Conservation (phyloP, 2,113 vertebrate species). For the Calidris pugnax region DNA sequence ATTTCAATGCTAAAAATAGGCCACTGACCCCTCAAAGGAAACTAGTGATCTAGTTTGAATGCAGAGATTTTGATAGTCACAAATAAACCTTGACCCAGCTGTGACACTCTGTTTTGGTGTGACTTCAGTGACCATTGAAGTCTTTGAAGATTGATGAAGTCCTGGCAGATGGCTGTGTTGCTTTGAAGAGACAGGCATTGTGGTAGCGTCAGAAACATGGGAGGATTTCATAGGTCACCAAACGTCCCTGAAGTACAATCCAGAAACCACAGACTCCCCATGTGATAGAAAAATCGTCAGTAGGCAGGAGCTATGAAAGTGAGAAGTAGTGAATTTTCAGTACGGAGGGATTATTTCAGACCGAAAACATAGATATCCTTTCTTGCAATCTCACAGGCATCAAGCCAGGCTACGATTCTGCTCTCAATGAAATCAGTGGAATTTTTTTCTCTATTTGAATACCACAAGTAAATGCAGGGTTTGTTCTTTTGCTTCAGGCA, state of each 20-base stretch:
- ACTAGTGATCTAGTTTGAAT: neutral
- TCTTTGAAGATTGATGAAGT: neutral
- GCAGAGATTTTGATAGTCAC: neutral
- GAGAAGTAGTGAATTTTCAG: neutral
- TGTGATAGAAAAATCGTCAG: neutral
- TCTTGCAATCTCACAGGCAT: neutral
- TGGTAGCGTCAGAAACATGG: neutral
- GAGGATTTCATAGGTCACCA: neutral
- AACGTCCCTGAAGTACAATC: neutral
- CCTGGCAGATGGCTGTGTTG: neutral
- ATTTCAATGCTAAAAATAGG: neutral
- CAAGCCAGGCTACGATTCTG: neutral
- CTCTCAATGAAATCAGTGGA: neutral
- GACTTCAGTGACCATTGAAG: neutral
- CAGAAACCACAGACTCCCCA: neutral
- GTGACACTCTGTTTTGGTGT: neutral
- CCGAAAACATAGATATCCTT: neutral
- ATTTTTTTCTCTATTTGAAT: neutral
- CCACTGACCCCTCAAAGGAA: neutral
- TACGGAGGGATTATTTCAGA: neutral
- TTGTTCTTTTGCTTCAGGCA: constrained; percentile 11
- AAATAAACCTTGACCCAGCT: neutral
- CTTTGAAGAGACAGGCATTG: neutral
- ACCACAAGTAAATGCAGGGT: neutral
- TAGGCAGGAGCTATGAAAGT: neutral